Conservation (phyloP, 2,888 invertebrate species). For the Anagyrus pseudococci region DNA sequence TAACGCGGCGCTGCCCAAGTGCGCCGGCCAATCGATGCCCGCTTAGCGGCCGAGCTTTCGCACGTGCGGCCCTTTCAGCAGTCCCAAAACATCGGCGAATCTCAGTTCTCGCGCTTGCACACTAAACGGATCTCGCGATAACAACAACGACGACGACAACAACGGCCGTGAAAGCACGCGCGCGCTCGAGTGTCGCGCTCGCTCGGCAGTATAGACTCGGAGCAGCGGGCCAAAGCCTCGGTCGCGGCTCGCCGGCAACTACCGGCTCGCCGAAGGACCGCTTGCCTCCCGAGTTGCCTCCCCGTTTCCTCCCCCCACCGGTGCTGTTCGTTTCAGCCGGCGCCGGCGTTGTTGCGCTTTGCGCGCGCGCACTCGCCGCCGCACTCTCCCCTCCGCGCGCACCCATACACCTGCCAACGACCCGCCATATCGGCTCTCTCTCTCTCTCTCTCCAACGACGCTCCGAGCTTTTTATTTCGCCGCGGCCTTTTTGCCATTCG, state of each 20-base stretch:
- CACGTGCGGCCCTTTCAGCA: no score
- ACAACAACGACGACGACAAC: no score
- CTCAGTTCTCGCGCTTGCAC: no score
- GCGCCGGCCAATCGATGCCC: no score
- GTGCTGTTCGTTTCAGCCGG: conserved; percentile 1
- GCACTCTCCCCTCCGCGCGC: conserved; percentile 1
- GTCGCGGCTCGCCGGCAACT: conserved; percentile 55
- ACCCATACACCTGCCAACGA: not conserved
- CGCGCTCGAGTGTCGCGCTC: not conserved
- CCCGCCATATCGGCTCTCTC: not conserved
- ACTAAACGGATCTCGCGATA: no score
- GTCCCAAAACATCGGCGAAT: no score
- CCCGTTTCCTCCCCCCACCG: conserved; percentile 1
- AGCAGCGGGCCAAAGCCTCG: not conserved
- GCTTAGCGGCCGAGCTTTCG: no score
- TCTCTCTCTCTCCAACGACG: not conserved
- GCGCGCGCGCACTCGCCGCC: conserved; percentile 23
- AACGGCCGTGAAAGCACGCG: not conserved
- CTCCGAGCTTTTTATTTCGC: not conserved
- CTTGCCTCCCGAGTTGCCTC: conserved; percentile 10
- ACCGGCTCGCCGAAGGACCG: conserved; percentile 43
- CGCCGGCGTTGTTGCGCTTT: conserved; percentile 11
- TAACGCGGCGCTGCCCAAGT: no score
- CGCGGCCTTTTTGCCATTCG: conserved; percentile 6
- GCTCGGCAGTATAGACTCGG: not conserved